phyloP scores from a whole-genome alignment of 1,140 invertebrate species.

The Caerostris extrusa region DNA sequence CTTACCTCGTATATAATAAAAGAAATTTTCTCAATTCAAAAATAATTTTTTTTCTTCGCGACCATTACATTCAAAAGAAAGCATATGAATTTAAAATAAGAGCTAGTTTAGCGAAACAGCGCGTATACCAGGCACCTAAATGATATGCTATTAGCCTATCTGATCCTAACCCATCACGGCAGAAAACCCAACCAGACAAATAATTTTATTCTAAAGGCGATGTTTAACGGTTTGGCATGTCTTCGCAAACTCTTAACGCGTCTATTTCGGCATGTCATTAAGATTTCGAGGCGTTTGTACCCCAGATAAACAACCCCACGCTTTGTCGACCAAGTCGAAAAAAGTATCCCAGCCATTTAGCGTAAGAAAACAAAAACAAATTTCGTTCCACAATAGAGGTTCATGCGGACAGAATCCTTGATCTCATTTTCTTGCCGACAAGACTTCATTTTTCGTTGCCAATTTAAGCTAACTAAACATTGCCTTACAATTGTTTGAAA shows the following conservation, averaged over 20 bases:
- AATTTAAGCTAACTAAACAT: not conserved
- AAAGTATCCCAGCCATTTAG: constrained; percentile 8
- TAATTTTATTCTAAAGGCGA: constrained; percentile 31
- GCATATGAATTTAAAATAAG: not conserved
- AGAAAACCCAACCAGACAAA: constrained; percentile 23
- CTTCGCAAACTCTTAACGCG: constrained; percentile 3
- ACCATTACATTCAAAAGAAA: no score
- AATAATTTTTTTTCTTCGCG: no score
- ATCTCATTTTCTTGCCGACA: not conserved
- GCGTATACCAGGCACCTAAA: not conserved
- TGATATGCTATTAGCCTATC: not conserved
- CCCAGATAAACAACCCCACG: constrained; percentile 19
- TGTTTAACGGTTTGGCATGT: not conserved
- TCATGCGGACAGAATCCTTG: not conserved
- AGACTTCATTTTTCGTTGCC: not conserved
- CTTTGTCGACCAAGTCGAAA: constrained; percentile 34
- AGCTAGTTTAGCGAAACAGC: not conserved
- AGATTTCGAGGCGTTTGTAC: not conserved
- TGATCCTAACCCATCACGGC: constrained; percentile 1
- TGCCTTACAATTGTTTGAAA: no score
- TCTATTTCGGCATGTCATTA: constrained; percentile 24
- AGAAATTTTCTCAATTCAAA: no score
- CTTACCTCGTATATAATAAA: no score
- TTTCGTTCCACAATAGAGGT: not conserved
- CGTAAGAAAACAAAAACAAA: not conserved